phyloP scores from a whole-genome alignment of 2,888 invertebrate genomes.

The Drosophila koepferae region DNA sequence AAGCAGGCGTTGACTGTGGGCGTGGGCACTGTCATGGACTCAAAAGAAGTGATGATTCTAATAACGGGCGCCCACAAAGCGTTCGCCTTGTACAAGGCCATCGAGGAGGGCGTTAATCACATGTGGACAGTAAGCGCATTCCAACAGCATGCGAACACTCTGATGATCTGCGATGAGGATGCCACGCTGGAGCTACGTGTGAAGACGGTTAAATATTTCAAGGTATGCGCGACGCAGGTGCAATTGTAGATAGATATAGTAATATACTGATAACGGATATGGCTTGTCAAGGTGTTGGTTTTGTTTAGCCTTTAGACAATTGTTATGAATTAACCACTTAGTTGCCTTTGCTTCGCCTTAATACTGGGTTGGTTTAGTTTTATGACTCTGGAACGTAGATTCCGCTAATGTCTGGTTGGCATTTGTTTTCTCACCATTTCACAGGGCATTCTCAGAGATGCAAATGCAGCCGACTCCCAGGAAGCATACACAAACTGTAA shows the following conservation, averaged over 20 bases:
- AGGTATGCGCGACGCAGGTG: constrained; percentile 86
- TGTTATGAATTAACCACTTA: constrained; percentile 11
- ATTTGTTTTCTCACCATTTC: constrained; percentile 37
- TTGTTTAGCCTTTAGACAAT: background rate
- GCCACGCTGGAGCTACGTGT: constrained; percentile 98
- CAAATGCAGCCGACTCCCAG: constrained; percentile 54
- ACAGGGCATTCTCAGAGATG: constrained; percentile 76
- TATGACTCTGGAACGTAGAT: constrained; percentile 1
- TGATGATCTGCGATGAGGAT: constrained; percentile 98
- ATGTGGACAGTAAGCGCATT: constrained; percentile 99
- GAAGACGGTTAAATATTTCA: constrained; percentile 99
- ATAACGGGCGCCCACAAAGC: constrained; percentile 99
- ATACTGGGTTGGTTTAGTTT: background rate
- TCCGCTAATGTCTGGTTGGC: constrained; percentile 44
- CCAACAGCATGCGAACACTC: constrained; percentile 96
- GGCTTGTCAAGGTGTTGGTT: constrained; percentile 28
- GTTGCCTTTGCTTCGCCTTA: background rate
- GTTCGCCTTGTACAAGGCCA: constrained; percentile 97
- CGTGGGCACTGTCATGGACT: constrained; percentile 99
- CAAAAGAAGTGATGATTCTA: constrained; percentile 98
- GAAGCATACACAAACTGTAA: constrained; percentile 45
- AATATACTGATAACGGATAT: background rate
- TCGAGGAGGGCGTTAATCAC: constrained; percentile 99
- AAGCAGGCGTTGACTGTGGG: constrained; percentile 98
- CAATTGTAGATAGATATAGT: constrained; percentile 8